A percentile compares a stretch with the other conserved stretches of the same genome.
Conservation (phyloP, 2,888 invertebrate genomes). For the Tetropium fuscum region DNA sequence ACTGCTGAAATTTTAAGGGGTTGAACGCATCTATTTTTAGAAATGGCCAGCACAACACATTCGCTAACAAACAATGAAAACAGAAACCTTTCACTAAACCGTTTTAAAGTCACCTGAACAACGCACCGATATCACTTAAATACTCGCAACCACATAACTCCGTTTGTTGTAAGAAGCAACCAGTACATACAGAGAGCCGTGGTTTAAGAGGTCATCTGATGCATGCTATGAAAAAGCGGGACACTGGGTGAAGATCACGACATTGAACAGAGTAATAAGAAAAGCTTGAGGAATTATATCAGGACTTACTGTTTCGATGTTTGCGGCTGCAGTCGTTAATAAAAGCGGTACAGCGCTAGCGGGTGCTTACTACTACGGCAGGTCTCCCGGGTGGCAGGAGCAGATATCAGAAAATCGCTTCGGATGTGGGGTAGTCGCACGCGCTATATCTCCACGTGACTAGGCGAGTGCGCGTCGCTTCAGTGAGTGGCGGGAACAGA, state of each 20-base stretch:
- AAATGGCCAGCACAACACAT: conserved; percentile 6
- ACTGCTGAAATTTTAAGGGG: too few relatives aligned
- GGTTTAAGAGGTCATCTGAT: conserved; percentile 28
- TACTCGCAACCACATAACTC: conserved; percentile 1
- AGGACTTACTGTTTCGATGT: conserved; percentile 27
- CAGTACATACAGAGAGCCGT: conserved; percentile 7
- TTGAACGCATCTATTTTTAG: too few relatives aligned
- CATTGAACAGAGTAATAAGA: conserved; percentile 16
- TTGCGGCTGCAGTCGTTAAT: conserved; percentile 22
- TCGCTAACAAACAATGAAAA: not conserved
- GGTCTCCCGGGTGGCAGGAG: conserved; percentile 56
- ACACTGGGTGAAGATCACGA: conserved; percentile 27
- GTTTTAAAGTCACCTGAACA: not conserved
- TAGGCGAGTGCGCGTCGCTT: conserved; percentile 38
- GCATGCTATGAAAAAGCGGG: conserved; percentile 27
- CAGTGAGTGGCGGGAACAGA: conserved; percentile 62
- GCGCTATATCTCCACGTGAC: conserved; percentile 60
- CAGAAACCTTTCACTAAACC: conserved; percentile 1
- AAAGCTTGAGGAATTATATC: conserved; percentile 25
- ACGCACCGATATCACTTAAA: conserved; percentile 7
- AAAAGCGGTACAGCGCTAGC: conserved; percentile 23
- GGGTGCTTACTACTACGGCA: conserved; percentile 30
- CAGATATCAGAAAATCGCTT: conserved; percentile 53
- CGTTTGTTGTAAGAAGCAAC: conserved; percentile 5
- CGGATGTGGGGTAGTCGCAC: conserved; percentile 60